Conservation (phyloP, 2,113 vertebrate genomes). For the Tenrec ecaudatus region DNA sequence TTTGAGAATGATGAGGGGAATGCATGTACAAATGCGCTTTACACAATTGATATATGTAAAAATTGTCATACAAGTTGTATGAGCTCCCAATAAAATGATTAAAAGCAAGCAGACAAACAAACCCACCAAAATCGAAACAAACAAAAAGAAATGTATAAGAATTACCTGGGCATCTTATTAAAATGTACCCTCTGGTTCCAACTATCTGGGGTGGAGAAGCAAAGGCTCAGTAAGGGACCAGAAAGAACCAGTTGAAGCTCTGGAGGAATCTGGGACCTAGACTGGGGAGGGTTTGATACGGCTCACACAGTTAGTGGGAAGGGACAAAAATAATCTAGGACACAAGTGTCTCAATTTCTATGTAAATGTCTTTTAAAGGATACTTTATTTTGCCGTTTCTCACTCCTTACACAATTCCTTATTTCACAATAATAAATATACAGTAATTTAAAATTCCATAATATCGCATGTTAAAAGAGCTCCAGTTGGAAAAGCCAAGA, state of each 20-base stretch:
- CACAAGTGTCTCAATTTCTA: neutral
- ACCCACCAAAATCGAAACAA: too few relatives aligned
- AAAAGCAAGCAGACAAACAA: too few relatives aligned
- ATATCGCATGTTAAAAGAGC: constrained; percentile 19
- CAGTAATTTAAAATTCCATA: constrained; percentile 49
- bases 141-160: too few relatives aligned
- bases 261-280: neutral
- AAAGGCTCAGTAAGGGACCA: too few relatives aligned
- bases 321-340: neutral
- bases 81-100: too few relatives aligned
- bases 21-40: too few relatives aligned
- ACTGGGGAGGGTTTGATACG: neutral
- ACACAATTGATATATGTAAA: too few relatives aligned
- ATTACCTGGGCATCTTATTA: neutral
- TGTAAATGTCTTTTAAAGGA: too few relatives aligned
- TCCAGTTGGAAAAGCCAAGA: constrained; percentile 31
- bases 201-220: too few relatives aligned
- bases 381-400: neutral
- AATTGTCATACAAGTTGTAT: too few relatives aligned
- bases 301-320: neutral
- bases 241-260: too few relatives aligned
- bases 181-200: neutral
- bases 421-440: constrained; percentile 46
- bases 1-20: too few relatives aligned
- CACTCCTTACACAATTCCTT: neutral